Percentiles rank a stretch among this genome's conserved stretches.
Conservation (phyloP, 2,888 invertebrate genomes). For the Chymomyza procnemis region DNA sequence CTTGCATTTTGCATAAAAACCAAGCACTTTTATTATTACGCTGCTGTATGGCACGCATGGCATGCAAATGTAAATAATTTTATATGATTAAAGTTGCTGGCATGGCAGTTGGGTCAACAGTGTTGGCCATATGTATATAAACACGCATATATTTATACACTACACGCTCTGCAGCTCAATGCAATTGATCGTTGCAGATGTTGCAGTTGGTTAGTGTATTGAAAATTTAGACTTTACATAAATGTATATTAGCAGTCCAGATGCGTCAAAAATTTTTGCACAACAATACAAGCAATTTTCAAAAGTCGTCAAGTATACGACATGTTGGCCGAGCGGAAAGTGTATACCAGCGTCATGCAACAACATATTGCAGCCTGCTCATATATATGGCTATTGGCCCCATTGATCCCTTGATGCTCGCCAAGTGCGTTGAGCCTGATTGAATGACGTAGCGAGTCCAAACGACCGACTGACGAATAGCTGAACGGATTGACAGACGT, state of each 20-base stretch:
- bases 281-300: no score
- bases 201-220: no score
- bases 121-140: not conserved
- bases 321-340: no score
- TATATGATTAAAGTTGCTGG: slow-evolving; percentile 40
- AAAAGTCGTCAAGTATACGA: no score
- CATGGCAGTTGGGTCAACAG: not conserved
- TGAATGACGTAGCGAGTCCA: slow-evolving; percentile 12
- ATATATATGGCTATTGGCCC: not conserved
- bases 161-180: no score
- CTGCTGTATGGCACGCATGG: slow-evolving; percentile 7
- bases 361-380: not conserved
- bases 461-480: not conserved
- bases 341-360: no score
- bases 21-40: slow-evolving; percentile 15
- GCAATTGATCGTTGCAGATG: no score
- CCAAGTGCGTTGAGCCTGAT: slow-evolving; percentile 4
- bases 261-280: no score
- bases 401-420: not conserved
- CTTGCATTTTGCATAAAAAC: slow-evolving; percentile 30
- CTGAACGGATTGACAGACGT: not conserved
- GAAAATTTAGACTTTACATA: no score
- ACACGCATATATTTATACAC: not conserved
- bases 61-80: slow-evolving; percentile 52
- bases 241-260: no score